Percentiles rank a stretch among this genome's conserved stretches.
These are phyloP conservation scores for Zaprionus davidi DNA, from an alignment of 1,140 invertebrate species.

Conservation along the genomic window DNA sequence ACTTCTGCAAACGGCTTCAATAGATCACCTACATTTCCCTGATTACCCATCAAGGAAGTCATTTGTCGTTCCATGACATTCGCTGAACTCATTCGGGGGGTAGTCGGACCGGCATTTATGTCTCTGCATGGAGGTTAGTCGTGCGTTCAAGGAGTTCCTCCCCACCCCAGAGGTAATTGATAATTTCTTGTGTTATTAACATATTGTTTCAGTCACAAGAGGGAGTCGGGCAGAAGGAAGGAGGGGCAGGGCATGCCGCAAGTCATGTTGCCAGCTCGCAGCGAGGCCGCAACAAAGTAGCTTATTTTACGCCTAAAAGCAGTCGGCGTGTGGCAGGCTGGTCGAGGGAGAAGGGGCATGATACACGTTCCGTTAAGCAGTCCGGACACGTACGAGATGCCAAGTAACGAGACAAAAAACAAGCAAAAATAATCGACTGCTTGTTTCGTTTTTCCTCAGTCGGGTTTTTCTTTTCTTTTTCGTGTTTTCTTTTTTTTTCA, in stretches of 20 bases:
- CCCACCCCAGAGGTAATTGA: slow-evolving; percentile 42
- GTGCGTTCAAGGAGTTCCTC: slow-evolving; percentile 26
- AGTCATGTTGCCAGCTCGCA: slow-evolving; percentile 1
- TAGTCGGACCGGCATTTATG: slow-evolving; percentile 20
- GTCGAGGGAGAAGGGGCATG: not conserved
- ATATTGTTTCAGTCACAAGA: slow-evolving; percentile 31
- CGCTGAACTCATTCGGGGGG: slow-evolving; percentile 1
- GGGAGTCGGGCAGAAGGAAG: not conserved
- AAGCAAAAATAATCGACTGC: slow-evolving; percentile 51
- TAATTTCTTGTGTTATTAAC: slow-evolving; percentile 56
- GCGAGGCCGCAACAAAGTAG: slow-evolving; percentile 38
- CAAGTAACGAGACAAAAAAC: slow-evolving; percentile 28
- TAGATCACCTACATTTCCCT: not conserved
- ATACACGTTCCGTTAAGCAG: slow-evolving; percentile 19
- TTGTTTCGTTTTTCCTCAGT: slow-evolving; percentile 15
- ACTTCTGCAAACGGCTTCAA: not conserved
- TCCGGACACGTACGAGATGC: slow-evolving; percentile 36
- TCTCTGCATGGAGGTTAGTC: slow-evolving; percentile 1
- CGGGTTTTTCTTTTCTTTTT: not conserved
- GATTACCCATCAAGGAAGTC: not conserved
- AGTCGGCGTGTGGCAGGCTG: slow-evolving; percentile 1
- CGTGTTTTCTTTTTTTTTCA: not conserved
- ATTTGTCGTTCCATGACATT: not conserved
- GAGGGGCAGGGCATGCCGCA: not conserved
- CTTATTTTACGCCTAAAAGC: slow-evolving; percentile 54